These are phyloP conservation scores for Amphilophus citrinellus DNA, from an alignment of 2,113 vertebrate species.

Conservation along the genomic window DNA sequence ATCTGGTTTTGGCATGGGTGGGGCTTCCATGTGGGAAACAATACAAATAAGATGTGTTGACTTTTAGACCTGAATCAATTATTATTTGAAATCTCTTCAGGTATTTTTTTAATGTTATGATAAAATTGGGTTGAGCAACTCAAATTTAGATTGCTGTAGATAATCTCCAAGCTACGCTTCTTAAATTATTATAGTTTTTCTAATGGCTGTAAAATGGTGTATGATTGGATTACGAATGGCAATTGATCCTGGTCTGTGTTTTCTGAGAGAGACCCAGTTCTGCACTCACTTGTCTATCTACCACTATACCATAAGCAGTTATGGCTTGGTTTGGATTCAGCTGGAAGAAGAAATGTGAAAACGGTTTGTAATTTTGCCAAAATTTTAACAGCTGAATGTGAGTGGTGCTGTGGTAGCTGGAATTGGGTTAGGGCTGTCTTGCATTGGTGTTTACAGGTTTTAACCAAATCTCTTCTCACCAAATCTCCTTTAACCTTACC, in stretches of 20 bases:
- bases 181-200: neutral
- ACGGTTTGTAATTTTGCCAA: neutral
- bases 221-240: conserved; percentile 37
- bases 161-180: neutral
- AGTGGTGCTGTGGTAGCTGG: conserved; percentile 36
- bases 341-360: neutral
- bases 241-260: conserved; percentile 35
- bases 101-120: neutral
- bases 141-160: neutral
- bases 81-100: conserved; percentile 32
- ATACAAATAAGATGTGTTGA: conserved; percentile 6
- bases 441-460: conserved; percentile 65
- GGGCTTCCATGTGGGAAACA: neutral
- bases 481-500: conserved; percentile 2
- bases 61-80: conserved; percentile 23
- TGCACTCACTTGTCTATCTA: conserved; percentile 22
- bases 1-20: conserved; percentile 9
- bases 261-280: conserved; percentile 1
- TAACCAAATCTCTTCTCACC: conserved; percentile 40
- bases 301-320: neutral
- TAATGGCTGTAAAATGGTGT: neutral
- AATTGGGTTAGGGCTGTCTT: conserved; percentile 30
- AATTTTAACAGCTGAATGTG: neutral
- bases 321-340: neutral
- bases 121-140: neutral